Base-by-base conservation (phyloP, 2,888 invertebrate genomes). In the Meganola albula region DNA sequence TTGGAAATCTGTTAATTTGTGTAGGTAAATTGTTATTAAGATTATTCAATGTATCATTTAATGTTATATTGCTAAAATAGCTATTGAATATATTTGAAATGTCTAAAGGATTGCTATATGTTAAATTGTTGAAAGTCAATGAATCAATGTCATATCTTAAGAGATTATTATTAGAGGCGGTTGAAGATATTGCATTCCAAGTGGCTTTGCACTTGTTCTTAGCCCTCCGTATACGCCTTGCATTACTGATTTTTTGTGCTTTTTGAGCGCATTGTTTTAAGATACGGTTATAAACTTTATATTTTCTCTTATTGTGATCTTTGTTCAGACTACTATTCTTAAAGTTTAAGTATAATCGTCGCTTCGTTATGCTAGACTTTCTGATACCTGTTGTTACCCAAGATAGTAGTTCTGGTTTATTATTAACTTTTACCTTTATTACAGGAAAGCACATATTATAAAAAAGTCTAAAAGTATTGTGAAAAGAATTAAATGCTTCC, bases 121-220 rank as follows among this genome's bases (percentile, higher is more conserved):
- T n/a, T n/a, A n/a, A n/a, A n/a, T n/a, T n/a, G n/a, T n/a, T n/a
- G n/a, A n/a, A n/a, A n/a, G n/a, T n/a, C n/a, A n/a, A n/a, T n/a
- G n/a, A n/a, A 16, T 10, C n/a, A n/a, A 10, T 10, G 13, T 23
- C 6, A 10, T 23, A 22, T 29, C 16, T 2, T 22, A 14, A 10
- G 10, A 10, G 22, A 30, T 29, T 23, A 23, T 23, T 5, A 13
- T 29, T 29, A n/a, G n/a, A n/a, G n/a, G n/a, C n/a, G n/a, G n/a
- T n/a, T n/a, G n/a, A n/a, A n/a, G n/a, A n/a, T 29, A 29, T 29
- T 14, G 23, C 8, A 10, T 23, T 10, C 29, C 23, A 29, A 10
- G 28, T 9, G 3, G 28, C 28, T 22, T 28, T 28, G 10, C 28
- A 20, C n/a, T n/a, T n/a, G n/a, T n/a, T n/a, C n/a, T n/a, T n/a